Percentiles rank a stretch among this genome's conserved stretches.
Evolutionary conservation across 2,888 invertebrate species (phyloP).

Genomic region (Plebejus argus): DNA sequence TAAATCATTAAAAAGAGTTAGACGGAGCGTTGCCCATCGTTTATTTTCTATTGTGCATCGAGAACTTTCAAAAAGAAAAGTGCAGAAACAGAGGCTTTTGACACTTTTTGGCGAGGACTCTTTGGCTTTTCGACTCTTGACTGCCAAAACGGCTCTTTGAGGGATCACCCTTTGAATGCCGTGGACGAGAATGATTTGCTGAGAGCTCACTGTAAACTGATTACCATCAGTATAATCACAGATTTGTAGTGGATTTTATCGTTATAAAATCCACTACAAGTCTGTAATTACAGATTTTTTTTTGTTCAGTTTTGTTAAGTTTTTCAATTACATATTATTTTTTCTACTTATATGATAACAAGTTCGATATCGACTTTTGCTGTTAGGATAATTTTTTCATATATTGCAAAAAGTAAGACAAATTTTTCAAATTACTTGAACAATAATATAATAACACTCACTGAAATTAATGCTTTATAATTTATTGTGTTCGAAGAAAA

Average conservation of each 20-base stretch:
- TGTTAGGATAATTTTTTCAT: no score
- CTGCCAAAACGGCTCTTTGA: conserved; percentile 2
- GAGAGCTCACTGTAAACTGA: neutral
- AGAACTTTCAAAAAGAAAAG: neutral
- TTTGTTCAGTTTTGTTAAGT: no score
- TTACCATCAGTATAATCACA: conserved; percentile 15
- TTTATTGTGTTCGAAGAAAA: conserved; percentile 11
- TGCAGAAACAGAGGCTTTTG: neutral
- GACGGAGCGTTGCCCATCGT: neutral
- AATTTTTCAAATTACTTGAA: no score
- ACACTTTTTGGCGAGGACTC: neutral
- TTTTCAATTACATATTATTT: no score
- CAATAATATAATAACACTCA: neutral
- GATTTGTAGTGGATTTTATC: neutral
- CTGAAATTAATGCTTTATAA: neutral
- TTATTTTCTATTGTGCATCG: conserved; percentile 1
- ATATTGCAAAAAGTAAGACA: no score
- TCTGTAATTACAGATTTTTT: no score
- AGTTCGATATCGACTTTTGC: no score
- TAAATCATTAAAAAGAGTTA: neutral
- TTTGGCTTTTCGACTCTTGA: conserved; percentile 6
- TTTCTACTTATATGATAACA: no score
- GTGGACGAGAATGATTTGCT: neutral
- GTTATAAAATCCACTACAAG: no score
- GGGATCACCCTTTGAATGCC: neutral